Evolutionary conservation across 2,888 invertebrate species (phyloP).

Genomic region (Apotomis turbidana): DNA sequence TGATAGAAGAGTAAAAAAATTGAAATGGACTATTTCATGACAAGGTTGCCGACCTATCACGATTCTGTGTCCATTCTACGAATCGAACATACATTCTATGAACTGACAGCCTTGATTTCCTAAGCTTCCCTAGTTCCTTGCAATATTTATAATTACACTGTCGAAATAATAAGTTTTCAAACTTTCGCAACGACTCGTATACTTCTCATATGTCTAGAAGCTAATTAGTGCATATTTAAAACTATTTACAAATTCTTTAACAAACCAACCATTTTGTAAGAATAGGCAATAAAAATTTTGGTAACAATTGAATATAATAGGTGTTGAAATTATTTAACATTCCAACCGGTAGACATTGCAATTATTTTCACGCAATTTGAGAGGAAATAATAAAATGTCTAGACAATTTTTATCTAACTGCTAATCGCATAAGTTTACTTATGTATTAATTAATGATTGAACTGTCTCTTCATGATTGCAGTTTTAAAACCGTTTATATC

Average conservation of each 20-base stretch:
- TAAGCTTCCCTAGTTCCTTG: neutral
- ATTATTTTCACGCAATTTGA: constrained; percentile 12
- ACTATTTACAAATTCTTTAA: constrained; percentile 3
- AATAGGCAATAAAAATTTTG: constrained; percentile 1
- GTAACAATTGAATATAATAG: constrained; percentile 12
- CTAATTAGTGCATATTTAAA: constrained; percentile 25
- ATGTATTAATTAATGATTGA: too few species aligned
- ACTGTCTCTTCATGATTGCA: too few species aligned
- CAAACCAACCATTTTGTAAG: constrained; percentile 17
- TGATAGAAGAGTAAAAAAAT: too few species aligned
- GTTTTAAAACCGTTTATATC: too few species aligned
- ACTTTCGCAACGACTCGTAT: constrained; percentile 2
- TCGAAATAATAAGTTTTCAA: neutral
- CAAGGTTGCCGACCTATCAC: too few species aligned
- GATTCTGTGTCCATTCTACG: too few species aligned
- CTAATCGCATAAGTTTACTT: neutral
- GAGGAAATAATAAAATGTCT: constrained; percentile 2
- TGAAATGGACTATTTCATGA: too few species aligned
- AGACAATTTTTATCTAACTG: neutral
- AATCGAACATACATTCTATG: too few species aligned
- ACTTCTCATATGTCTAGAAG: neutral
- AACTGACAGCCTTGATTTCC: too few species aligned
- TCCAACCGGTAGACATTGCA: neutral
- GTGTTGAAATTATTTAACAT: constrained; percentile 21
- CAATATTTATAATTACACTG: neutral